phyloP scores from a whole-genome alignment of 92 coral and sea anemone species.

The Isaurus tuberculatus region DNA sequence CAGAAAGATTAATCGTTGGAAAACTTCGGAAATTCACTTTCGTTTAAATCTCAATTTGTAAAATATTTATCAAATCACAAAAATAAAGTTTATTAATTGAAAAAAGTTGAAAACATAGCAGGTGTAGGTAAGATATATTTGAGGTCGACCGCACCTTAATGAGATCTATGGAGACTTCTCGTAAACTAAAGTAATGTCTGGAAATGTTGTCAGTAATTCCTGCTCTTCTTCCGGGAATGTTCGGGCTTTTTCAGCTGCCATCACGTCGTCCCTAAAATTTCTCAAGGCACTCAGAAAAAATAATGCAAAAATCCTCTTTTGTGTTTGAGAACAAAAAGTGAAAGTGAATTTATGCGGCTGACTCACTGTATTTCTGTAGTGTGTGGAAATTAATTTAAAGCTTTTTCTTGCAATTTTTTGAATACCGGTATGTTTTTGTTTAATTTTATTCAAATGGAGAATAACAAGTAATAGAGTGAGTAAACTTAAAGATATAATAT shows the following conservation, averaged over 20 bases:
- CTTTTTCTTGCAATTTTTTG: too few relatives aligned
- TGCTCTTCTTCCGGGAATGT: constrained; percentile 27
- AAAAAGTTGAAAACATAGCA: neutral
- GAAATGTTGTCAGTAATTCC: constrained; percentile 7
- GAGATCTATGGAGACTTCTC: constrained; percentile 37
- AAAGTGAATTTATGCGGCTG: neutral
- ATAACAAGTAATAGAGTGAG: too few relatives aligned
- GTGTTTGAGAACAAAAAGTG: neutral
- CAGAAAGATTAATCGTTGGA: too few relatives aligned
- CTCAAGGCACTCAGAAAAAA: neutral
- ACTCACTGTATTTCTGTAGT: too few relatives aligned
- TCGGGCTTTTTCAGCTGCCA: constrained; percentile 26
- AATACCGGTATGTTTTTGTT: too few relatives aligned
- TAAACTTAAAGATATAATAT: too few relatives aligned
- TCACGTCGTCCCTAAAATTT: constrained; percentile 30
- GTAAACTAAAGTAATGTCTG: constrained; percentile 20
- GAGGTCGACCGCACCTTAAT: constrained; percentile 45
- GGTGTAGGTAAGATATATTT: neutral
- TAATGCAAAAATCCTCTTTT: neutral
- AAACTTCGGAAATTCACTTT: too few relatives aligned
- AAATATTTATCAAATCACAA: too few relatives aligned
- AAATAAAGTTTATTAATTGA: neutral
- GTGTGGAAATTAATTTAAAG: too few relatives aligned
- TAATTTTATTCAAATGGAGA: too few relatives aligned
- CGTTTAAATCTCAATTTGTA: too few relatives aligned